These are phyloP conservation scores for Oasisia sp. DNA, from an alignment of 2,888 invertebrate species.

Conservation along the genomic window DNA sequence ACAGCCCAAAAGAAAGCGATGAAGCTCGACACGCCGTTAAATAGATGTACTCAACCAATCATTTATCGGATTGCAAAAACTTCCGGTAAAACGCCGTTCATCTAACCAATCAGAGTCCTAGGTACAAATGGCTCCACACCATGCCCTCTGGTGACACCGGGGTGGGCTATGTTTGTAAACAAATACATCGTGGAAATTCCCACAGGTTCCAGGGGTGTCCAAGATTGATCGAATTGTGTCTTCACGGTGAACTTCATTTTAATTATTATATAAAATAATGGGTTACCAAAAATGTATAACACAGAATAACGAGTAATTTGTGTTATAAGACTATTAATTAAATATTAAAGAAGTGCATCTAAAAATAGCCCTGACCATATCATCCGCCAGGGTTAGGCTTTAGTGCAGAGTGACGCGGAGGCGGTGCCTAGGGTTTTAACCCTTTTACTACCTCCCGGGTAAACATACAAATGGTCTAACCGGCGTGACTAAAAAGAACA, in stretches of 20 bases:
- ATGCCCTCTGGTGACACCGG: conserved; percentile 4
- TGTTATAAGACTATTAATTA: too few relatives aligned
- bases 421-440: too few relatives aligned
- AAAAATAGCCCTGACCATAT: too few relatives aligned
- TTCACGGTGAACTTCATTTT: neutral
- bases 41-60: conserved; percentile 13
- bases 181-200: neutral
- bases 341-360: too few relatives aligned
- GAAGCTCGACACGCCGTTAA: neutral
- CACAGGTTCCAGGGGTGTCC: neutral
- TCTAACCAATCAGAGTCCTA: neutral
- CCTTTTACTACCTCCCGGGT: too few relatives aligned
- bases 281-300: too few relatives aligned
- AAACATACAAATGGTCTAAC: too few relatives aligned
- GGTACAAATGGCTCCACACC: neutral
- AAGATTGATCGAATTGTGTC: neutral
- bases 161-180: neutral
- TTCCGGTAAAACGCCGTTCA: neutral
- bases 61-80: neutral
- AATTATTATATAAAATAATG: too few relatives aligned
- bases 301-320: too few relatives aligned
- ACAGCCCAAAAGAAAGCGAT: neutral
- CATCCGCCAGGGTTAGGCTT: too few relatives aligned
- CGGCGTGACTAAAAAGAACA: too few relatives aligned
- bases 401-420: too few relatives aligned